These are phyloP conservation scores for Plutomurus gul DNA, from an alignment of 1,140 invertebrate species.

Conservation along the genomic window DNA sequence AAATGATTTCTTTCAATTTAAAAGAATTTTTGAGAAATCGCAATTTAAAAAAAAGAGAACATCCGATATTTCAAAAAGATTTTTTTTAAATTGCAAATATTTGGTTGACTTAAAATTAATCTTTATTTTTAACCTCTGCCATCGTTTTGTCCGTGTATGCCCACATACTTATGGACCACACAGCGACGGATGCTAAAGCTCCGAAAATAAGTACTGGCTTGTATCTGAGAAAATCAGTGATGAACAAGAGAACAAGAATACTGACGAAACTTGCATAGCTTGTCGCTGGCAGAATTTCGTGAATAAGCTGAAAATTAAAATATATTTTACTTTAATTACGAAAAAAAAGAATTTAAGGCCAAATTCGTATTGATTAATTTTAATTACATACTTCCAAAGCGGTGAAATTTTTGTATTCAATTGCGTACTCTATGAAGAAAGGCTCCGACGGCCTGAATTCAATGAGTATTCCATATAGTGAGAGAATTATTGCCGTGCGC, in stretches of 20 bases:
- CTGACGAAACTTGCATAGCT: constrained; percentile 76
- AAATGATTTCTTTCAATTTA: background rate
- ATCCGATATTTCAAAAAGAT: background rate
- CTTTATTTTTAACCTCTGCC: background rate
- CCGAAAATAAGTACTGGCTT: constrained; percentile 83
- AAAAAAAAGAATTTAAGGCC: background rate
- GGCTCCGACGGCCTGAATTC: constrained; percentile 82
- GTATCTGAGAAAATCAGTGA: constrained; percentile 82
- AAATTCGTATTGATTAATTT: constrained; percentile 22
- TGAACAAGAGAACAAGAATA: constrained; percentile 73
- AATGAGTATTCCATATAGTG: constrained; percentile 77
- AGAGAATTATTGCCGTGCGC: constrained; percentile 68
- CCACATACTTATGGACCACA: constrained; percentile 75
- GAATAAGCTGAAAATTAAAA: constrained; percentile 64
- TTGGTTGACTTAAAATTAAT: background rate
- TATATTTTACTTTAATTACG: background rate
- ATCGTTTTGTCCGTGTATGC: constrained; percentile 55
- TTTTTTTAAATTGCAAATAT: background rate
- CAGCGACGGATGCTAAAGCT: constrained; percentile 69
- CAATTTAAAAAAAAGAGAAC: background rate
- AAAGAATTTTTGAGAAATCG: too few relatives aligned
- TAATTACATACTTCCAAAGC: constrained; percentile 59
- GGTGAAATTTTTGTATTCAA: constrained; percentile 72
- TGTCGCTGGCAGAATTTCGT: constrained; percentile 78
- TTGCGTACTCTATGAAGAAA: constrained; percentile 76